Conservation (phyloP, 2,113 vertebrate species). For the Chionodraco myersi region DNA sequence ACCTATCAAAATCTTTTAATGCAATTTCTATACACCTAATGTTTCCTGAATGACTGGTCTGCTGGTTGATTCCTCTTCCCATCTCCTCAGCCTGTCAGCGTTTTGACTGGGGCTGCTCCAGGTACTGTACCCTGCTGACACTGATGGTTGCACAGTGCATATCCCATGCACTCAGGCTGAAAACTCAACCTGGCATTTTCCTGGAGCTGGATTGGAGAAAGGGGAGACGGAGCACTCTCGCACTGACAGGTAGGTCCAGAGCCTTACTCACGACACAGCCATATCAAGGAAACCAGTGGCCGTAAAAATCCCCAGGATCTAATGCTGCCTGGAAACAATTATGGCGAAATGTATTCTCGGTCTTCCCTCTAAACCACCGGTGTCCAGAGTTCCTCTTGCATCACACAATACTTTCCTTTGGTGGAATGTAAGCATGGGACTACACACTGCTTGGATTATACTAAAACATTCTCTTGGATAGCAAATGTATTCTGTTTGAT, state of each 20-base stretch:
- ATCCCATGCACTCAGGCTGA: slow-evolving; percentile 78
- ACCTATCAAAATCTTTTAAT: not conserved
- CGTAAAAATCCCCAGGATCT: slow-evolving; percentile 38
- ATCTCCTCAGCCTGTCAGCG: slow-evolving; percentile 68
- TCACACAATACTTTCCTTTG: not conserved
- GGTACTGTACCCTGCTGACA: slow-evolving; percentile 75
- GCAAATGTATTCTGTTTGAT: not conserved
- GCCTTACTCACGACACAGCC: slow-evolving; percentile 41
- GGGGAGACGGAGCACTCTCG: slow-evolving; percentile 43
- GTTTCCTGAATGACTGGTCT: slow-evolving; percentile 30
- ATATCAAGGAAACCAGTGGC: slow-evolving; percentile 47
- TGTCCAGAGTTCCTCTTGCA: not conserved
- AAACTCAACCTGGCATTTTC: slow-evolving; percentile 78
- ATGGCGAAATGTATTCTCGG: not conserved
- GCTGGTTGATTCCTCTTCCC: slow-evolving; percentile 50
- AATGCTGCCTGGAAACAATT: slow-evolving; percentile 25
- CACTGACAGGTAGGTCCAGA: slow-evolving; percentile 61
- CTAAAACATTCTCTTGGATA: slow-evolving; percentile 6
- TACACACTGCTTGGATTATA: not conserved
- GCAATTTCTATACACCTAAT: slow-evolving; percentile 34
- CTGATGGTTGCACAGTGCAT: slow-evolving; percentile 66
- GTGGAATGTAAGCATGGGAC: not conserved
- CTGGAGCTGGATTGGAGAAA: slow-evolving; percentile 64
- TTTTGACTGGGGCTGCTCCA: slow-evolving; percentile 59
- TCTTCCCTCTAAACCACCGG: not conserved